These are phyloP conservation scores for Schizaphis graminum DNA, from an alignment of 2,888 invertebrate genomes.

Conservation along the genomic window DNA sequence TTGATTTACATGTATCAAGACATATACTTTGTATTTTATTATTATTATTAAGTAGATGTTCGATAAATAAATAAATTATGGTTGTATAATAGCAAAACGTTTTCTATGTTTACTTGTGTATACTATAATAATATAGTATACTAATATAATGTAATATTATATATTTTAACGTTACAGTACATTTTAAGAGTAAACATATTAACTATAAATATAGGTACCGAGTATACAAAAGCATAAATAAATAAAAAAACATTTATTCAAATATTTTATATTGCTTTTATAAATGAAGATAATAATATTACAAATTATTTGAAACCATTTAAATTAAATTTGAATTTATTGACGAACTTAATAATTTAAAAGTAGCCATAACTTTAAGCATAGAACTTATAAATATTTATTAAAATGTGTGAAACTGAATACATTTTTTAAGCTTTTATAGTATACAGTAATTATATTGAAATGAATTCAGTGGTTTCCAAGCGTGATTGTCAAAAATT, in stretches of 20 bases:
- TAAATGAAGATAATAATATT: neutral
- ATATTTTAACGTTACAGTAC: neutral
- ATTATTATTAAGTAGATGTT: neutral
- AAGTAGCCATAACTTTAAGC: neutral
- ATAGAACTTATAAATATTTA: constrained; percentile 1
- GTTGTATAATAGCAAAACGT: neutral
- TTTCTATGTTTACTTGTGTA: neutral
- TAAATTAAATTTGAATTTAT: neutral
- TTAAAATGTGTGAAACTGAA: constrained; percentile 4
- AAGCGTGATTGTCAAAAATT: constrained; percentile 50
- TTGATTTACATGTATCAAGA: neutral
- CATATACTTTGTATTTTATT: neutral
- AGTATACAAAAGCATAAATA: neutral
- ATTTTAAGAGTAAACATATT: neutral
- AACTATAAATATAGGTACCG: neutral
- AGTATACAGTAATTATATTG: constrained; percentile 24
- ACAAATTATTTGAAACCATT: neutral
- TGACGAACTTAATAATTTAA: neutral
- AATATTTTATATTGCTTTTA: neutral
- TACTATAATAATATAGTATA: neutral
- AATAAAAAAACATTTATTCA: neutral
- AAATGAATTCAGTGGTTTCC: constrained; percentile 60
- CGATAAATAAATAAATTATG: neutral
- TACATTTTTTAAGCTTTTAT: neutral
- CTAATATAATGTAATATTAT: neutral